Evolutionary conservation across 2,888 invertebrate genomes (phyloP).

Genomic region (Beris morrisii): DNA sequence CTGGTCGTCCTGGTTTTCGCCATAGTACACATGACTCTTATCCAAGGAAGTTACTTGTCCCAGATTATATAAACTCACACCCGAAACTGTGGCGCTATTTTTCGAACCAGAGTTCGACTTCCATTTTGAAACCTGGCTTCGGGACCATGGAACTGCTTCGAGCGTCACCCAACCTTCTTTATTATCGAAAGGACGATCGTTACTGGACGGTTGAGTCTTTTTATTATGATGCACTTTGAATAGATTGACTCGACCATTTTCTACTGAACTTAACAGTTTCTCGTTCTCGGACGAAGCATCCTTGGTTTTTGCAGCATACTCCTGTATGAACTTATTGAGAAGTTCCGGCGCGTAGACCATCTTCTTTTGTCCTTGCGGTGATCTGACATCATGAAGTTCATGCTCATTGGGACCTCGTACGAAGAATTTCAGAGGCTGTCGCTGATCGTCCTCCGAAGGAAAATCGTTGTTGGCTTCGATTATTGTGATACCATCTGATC

Average conservation of each 20-base stretch:
- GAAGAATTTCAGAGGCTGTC: slow-evolving; percentile 9
- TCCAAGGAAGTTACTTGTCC: slow-evolving; percentile 4
- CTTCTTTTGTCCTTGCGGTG: slow-evolving; percentile 44
- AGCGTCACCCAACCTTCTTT: slow-evolving; percentile 77
- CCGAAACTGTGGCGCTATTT: slow-evolving; percentile 45
- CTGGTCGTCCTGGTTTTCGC: not conserved
- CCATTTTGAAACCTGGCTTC: slow-evolving; percentile 80
- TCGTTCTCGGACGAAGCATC: slow-evolving; percentile 14
- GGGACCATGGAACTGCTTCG: slow-evolving; percentile 78
- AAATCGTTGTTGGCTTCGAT: slow-evolving; percentile 56
- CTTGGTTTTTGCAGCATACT: slow-evolving; percentile 61
- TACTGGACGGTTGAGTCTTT: not conserved
- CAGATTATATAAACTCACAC: slow-evolving; percentile 15
- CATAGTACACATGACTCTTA: slow-evolving; percentile 17
- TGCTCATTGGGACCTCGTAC: not conserved
- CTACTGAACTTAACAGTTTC: not conserved
- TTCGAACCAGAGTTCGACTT: slow-evolving; percentile 64
- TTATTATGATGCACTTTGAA: slow-evolving; percentile 13
- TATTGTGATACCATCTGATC: slow-evolving; percentile 62
- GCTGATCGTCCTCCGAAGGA: slow-evolving; percentile 32
- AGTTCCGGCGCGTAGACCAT: slow-evolving; percentile 59
- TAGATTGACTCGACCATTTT: slow-evolving; percentile 29
- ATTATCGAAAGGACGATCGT: slow-evolving; percentile 57
- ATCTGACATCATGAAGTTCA: not conserved
- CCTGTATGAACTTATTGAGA: slow-evolving; percentile 64